A percentile compares a stretch with the other conserved stretches of the same genome.
Evolutionary conservation across 2,113 vertebrate species (phyloP).

Genomic region (Himantopus leucocephalus): DNA sequence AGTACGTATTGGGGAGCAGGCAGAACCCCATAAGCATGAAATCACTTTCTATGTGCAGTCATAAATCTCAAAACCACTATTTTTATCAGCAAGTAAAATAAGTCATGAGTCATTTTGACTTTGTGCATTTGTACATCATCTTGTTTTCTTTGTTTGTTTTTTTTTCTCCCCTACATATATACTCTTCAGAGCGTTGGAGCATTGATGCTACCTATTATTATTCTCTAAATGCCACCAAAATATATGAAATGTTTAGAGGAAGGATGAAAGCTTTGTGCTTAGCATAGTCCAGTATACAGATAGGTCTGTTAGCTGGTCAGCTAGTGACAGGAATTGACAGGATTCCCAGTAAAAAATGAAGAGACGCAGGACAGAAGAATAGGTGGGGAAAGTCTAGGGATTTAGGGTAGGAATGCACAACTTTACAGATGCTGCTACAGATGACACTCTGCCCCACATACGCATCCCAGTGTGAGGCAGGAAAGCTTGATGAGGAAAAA

Average conservation of each 20-base stretch:
- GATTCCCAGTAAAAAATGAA: background rate
- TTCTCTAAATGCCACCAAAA: background rate
- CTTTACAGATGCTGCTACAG: background rate
- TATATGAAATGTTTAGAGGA: background rate
- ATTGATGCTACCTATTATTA: background rate
- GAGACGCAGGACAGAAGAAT: background rate
- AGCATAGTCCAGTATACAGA: background rate
- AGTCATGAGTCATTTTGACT: background rate
- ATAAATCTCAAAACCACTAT: background rate
- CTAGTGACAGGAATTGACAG: background rate
- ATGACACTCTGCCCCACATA: background rate
- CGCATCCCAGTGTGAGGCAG: background rate
- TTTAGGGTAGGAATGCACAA: rapidly evolving
- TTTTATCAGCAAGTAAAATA: background rate
- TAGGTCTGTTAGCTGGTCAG: background rate
- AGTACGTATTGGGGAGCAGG: rapidly evolving
- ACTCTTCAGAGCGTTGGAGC: background rate
- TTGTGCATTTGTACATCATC: background rate
- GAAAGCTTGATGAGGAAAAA: background rate
- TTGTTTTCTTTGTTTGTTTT: background rate
- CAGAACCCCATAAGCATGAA: background rate
- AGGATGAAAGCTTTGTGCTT: background rate
- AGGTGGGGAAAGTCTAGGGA: background rate
- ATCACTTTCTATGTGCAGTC: background rate
- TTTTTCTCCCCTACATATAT: background rate